phyloP scores from a whole-genome alignment of 2,888 invertebrate species.

The Axea sp. region DNA sequence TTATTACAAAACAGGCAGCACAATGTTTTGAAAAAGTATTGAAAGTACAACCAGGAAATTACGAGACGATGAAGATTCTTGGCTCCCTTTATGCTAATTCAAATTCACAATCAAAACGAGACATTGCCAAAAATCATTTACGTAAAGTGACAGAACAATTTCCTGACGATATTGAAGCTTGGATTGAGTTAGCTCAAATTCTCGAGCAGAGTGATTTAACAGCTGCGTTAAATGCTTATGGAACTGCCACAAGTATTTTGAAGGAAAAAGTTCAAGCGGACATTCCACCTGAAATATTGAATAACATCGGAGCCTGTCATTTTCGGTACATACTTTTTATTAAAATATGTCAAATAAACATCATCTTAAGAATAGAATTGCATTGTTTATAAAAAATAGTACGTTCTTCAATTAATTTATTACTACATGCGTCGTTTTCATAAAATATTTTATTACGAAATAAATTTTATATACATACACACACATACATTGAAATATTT shows the following conservation, averaged over 20 bases:
- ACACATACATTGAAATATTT: no score
- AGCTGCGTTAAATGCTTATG: conserved; percentile 93
- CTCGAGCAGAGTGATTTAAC: conserved; percentile 95
- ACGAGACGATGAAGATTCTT: conserved; percentile 99
- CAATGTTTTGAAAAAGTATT: conserved; percentile 99
- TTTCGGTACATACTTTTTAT: conserved; percentile 82
- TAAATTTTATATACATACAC: no score
- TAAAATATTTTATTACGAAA: no score
- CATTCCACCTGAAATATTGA: conserved; percentile 97
- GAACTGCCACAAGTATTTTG: conserved; percentile 94
- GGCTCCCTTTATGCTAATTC: conserved; percentile 97
- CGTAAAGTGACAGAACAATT: conserved; percentile 98
- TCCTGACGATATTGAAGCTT: conserved; percentile 99
- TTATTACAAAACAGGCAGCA: conserved; percentile 85
- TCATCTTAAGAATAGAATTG: not conserved
- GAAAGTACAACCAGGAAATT: conserved; percentile 98
- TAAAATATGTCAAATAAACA: no score
- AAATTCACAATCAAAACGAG: conserved; percentile 92
- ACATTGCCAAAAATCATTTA: conserved; percentile 95
- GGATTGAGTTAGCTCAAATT: conserved; percentile 99
- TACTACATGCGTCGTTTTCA: no score
- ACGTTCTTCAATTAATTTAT: no score
- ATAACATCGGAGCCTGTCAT: conserved; percentile 97
- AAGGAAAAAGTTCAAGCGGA: conserved; percentile 96
- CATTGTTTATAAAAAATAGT: no score